phyloP scores from a whole-genome alignment of 1,140 invertebrate genomes.

The Acyrthosiphon pisum region DNA sequence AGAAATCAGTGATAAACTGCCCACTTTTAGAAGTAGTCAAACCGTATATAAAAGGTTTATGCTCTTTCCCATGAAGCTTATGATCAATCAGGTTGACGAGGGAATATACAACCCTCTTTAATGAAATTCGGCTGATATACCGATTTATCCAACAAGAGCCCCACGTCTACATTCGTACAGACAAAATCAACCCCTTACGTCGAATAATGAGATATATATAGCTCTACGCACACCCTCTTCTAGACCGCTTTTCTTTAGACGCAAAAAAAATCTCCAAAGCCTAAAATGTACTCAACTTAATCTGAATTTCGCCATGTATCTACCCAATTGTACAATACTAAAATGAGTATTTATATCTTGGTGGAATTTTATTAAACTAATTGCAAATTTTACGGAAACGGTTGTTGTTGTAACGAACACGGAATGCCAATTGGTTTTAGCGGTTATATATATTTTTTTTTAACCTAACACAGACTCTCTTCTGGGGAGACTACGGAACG shows the following conservation, averaged over 20 bases:
- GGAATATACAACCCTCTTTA: background rate
- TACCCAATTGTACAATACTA: background rate
- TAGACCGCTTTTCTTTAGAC: background rate
- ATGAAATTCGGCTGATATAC: constrained; percentile 39
- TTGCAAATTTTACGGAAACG: background rate
- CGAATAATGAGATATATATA: background rate
- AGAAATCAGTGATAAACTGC: background rate
- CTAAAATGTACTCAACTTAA: background rate
- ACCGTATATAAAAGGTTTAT: background rate
- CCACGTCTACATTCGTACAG: background rate
- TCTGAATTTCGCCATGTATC: background rate
- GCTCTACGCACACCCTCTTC: background rate
- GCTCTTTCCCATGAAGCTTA: constrained; percentile 1
- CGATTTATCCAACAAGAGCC: background rate
- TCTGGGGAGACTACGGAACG: background rate
- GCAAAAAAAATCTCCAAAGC: background rate
- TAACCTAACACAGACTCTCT: background rate
- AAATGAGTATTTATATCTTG: background rate
- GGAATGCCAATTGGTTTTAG: background rate
- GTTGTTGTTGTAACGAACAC: background rate
- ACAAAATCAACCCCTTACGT: background rate
- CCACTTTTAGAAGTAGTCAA: background rate
- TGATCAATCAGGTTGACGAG: constrained; percentile 43
- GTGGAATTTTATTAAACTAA: background rate
- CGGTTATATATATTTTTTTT: background rate